phyloP scores from a whole-genome alignment of 2,888 invertebrate species.

The Callinectes sapidus region DNA sequence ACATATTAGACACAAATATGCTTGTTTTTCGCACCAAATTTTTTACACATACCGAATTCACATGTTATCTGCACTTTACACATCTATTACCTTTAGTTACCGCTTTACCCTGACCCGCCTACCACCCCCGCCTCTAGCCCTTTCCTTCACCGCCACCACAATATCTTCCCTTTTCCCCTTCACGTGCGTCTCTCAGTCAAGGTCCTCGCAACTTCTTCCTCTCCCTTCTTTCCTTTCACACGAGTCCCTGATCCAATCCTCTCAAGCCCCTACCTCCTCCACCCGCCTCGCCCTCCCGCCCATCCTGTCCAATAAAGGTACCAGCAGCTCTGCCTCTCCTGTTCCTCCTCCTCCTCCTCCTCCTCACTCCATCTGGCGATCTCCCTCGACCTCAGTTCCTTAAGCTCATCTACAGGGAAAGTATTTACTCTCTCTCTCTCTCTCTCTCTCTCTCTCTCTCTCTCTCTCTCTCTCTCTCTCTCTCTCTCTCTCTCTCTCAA shows the following conservation, averaged over 20 bases:
- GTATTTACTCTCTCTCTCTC: conserved; percentile 24
- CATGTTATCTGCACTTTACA: not conserved
- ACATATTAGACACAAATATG: not conserved
- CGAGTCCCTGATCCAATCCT: not conserved
- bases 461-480: conserved; percentile 36
- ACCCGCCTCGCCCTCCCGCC: not conserved
- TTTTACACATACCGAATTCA: not conserved
- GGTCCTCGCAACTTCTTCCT: not conserved
- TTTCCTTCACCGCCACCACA: not conserved
- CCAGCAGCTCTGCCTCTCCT: not conserved
- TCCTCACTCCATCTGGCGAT: not conserved
- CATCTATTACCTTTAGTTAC: not conserved
- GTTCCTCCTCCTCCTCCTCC: not conserved
- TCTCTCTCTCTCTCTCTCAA: conserved; percentile 34
- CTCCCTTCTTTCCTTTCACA: conserved; percentile 20
- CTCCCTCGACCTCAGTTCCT: conserved; percentile 19
- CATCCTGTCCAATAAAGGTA: not conserved
- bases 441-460: conserved; percentile 37
- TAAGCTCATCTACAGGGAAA: not conserved
- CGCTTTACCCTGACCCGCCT: not conserved
- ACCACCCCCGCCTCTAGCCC: not conserved
- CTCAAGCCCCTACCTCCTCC: not conserved
- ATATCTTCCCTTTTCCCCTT: not conserved
- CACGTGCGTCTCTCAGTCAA: not conserved
- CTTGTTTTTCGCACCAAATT: not conserved